Evolutionary conservation across 53 echinoderm and acorn worm species (phyloP), one percentile per base, ranked within the genome.

Genomic region (Echinometra lucunter): DNA sequence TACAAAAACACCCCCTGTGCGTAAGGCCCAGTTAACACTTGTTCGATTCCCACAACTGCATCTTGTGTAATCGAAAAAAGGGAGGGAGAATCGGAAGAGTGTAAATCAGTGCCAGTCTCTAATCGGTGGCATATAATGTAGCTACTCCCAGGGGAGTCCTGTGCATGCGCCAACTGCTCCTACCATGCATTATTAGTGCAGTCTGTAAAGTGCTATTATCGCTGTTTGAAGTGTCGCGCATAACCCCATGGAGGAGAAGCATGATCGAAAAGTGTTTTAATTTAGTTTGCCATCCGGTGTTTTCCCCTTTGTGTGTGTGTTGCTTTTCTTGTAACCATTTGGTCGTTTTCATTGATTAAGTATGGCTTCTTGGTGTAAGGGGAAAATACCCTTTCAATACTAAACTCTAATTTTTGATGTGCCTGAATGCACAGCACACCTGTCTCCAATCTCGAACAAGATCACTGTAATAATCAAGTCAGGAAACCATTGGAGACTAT

Each of bases 21-120:
- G 13, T 28, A 49, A 85, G 85, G 13, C 47, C 85, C 85, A 85
- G n/a, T 47, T 47, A 89, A 57, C 89, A 89, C 89, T 89, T 89
- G 89, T 89, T 18, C 58, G 57, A 89, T 89, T 89, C 89, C 89
- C 89, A 89, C 89, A 89, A 40, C 37, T 37, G 37, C 35, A 38
- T 19, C 38, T 19, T 18, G 6, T 4, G 40, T 37, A 60, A 49
- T 47, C 47, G 28, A 49, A 38, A 56, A 44, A 25, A 35, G 37
- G 38, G 89, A 60, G 89, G 8, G 38, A 38, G 58, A 60, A 60
- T 49, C 49, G 85, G 49, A 85, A 49, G 49, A 45, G 12, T 28
- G 28, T 23, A 89, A 89, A 89, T 60, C 89, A 60, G 58, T 60
- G 89, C 37, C 37, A 19, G 38, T 57, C 89, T 35, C 11, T 35